These are phyloP conservation scores for Sebastes vulpes DNA, from an alignment of 2,797 vertebrate species.

Conservation along the genomic window DNA sequence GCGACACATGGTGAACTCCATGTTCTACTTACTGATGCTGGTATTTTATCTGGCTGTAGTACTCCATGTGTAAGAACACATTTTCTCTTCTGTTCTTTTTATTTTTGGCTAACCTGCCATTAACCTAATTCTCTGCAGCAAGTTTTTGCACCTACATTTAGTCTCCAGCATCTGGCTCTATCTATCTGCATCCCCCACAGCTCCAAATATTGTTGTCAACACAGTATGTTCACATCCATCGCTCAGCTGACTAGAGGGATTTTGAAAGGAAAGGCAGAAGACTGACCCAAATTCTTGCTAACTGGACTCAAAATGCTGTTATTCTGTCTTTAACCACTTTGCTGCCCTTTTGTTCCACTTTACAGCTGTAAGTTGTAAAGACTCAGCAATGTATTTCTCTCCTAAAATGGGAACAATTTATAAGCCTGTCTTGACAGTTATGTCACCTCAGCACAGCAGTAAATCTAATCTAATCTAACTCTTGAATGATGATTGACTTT, in stretches of 20 bases:
- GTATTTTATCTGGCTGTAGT: neutral
- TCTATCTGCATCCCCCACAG: neutral
- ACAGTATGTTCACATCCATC: constrained; percentile 23
- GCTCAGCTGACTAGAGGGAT: constrained; percentile 20
- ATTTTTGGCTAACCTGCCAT: neutral
- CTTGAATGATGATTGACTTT: neutral
- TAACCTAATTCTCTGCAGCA: constrained; percentile 21
- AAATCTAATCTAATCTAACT: neutral
- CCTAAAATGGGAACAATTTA: neutral
- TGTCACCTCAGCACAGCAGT: neutral
- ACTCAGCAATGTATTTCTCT: neutral
- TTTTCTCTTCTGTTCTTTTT: neutral
- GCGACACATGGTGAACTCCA: neutral
- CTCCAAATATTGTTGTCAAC: constrained; percentile 25
- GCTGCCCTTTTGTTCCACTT: constrained; percentile 8
- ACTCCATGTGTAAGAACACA: neutral
- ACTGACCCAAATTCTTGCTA: constrained; percentile 54
- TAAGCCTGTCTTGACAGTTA: neutral
- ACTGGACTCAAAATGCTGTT: constrained; percentile 12
- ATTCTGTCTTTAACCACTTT: constrained; percentile 13
- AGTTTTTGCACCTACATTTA: constrained; percentile 25
- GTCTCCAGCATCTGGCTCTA: constrained; percentile 40
- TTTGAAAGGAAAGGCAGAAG: constrained; percentile 4
- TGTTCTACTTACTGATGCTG: neutral
- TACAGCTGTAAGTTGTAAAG: neutral